These are phyloP conservation scores for Epistrophe grossulariae DNA, from an alignment of 2,888 invertebrate species.

Conservation along the genomic window DNA sequence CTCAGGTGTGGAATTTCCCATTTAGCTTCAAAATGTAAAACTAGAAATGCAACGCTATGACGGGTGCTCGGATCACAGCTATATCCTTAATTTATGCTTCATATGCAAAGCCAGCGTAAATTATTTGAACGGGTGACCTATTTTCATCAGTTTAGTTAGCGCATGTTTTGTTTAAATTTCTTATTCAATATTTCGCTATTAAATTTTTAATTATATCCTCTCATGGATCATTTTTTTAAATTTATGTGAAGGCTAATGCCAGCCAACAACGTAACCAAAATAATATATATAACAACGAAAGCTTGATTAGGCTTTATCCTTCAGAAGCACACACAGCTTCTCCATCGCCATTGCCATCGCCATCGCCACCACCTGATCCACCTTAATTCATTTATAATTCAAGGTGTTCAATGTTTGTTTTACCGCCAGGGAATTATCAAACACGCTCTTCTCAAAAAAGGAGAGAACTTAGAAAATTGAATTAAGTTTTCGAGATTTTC, in stretches of 20 bases:
- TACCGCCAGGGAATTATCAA: constrained; percentile 48
- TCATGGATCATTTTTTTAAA: background rate
- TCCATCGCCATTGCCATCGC: background rate
- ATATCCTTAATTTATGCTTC: constrained; percentile 46
- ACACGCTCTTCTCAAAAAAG: constrained; percentile 10
- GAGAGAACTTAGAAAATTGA: constrained; percentile 47
- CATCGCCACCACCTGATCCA: constrained; percentile 24
- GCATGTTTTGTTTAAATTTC: constrained; percentile 26
- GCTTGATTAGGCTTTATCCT: constrained; percentile 38
- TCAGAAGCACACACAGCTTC: constrained; percentile 6
- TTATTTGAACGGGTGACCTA: constrained; percentile 68
- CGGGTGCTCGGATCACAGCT: constrained; percentile 14
- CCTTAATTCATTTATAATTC: constrained; percentile 64
- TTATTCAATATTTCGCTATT: constrained; percentile 53
- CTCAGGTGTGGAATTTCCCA: constrained; percentile 23
- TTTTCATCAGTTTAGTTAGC: constrained; percentile 33
- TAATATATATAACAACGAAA: background rate
- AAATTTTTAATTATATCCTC: constrained; percentile 68
- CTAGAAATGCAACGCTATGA: constrained; percentile 35
- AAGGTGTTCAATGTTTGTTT: constrained; percentile 61
- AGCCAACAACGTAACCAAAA: background rate
- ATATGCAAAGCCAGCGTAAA: constrained; percentile 56
- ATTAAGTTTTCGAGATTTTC: constrained; percentile 60
- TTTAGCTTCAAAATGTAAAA: constrained; percentile 34
- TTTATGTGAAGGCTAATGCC: constrained; percentile 35